These are phyloP conservation scores for Protonemura montana DNA, from an alignment of 2,888 invertebrate species.

Conservation along the genomic window DNA sequence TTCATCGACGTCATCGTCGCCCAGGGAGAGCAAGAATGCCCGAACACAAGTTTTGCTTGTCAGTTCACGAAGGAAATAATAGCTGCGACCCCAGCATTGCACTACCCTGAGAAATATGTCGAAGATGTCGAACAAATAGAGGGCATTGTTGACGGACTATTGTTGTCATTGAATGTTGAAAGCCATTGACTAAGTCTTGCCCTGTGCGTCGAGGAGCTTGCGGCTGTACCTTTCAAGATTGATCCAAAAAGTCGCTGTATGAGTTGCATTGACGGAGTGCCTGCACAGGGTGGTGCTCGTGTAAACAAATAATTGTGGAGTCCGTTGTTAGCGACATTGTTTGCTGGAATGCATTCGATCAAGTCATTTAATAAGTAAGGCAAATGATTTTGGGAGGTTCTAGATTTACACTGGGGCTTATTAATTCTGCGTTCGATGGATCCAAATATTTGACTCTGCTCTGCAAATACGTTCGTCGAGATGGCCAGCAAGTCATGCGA, in stretches of 20 bases:
- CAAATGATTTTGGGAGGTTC: no score
- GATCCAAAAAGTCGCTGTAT: neutral
- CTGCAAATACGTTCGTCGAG: no score
- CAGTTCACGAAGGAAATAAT: neutral
- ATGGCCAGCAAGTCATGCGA: no score
- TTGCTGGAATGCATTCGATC: no score
- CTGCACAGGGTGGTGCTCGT: no score
- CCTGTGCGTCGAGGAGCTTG: neutral
- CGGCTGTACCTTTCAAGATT: neutral
- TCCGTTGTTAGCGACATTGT: no score
- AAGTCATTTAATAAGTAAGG: no score
- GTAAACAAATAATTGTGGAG: no score
- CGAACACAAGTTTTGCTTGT: neutral
- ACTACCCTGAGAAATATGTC: neutral
- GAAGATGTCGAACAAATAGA: neutral
- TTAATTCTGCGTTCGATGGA: no score
- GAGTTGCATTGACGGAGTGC: no score
- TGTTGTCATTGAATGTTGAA: neutral
- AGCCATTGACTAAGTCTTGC: neutral
- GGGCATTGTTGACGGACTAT: neutral
- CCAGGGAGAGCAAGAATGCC: neutral
- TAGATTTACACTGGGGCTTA: no score
- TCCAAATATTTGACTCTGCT: no score
- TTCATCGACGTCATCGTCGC: neutral
- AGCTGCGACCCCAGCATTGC: neutral